phyloP scores from a whole-genome alignment of 2,113 vertebrate species.

The Sturnus vulgaris region DNA sequence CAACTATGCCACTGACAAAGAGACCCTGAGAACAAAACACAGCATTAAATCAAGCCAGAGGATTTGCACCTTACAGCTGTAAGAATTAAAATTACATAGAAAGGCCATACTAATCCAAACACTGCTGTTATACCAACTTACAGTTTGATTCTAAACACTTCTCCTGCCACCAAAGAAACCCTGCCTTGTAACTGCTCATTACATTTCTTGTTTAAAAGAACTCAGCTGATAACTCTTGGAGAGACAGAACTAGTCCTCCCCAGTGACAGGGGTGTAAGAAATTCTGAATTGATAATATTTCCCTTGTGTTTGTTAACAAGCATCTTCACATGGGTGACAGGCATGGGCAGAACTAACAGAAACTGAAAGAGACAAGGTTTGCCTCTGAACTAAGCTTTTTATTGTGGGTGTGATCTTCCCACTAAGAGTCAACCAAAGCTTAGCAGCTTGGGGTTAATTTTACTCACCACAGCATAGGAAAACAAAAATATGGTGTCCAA shows the following conservation, averaged over 20 bases:
- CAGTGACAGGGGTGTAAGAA: not conserved
- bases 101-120: not conserved
- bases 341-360: not conserved
- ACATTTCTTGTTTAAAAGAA: not conserved
- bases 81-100: not conserved
- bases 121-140: not conserved
- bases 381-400: not conserved
- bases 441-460: not conserved
- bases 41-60: not conserved
- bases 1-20: slow-evolving; percentile 89
- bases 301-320: not conserved
- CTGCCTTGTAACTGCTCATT: not conserved
- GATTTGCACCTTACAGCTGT: not conserved
- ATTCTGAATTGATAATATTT: not conserved
- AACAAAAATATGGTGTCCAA: slow-evolving; percentile 95
- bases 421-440: not conserved
- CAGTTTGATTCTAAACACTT: not conserved
- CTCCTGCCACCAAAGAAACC: not conserved
- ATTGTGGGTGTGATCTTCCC: not conserved
- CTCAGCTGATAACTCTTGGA: not conserved
- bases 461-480: slow-evolving; percentile 93
- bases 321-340: not conserved
- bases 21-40: slow-evolving; percentile 79
- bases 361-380: not conserved
- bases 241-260: not conserved